Conservation (phyloP, 2,113 vertebrate genomes). For the human (Homo sapiens) region DNA sequence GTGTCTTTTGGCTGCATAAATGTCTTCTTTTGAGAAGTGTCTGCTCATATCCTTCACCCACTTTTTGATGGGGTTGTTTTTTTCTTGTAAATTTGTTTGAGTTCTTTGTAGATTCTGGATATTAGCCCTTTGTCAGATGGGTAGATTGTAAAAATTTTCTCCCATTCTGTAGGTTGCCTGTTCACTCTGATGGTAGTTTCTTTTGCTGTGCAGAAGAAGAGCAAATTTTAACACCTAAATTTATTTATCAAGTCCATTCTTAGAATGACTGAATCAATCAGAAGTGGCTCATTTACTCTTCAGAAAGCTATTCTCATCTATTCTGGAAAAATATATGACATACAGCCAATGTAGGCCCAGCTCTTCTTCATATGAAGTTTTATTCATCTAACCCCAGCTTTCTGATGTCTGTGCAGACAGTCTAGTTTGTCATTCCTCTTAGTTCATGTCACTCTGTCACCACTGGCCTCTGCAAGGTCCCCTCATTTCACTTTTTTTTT, state of each 20-base stretch:
- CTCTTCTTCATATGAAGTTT: not conserved
- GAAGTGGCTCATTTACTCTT: not conserved
- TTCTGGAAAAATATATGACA: not conserved
- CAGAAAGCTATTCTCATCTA: not conserved
- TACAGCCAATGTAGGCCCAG: accelerated
- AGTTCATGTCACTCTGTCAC: not conserved
- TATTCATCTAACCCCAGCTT: not conserved
- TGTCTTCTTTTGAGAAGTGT: too few species aligned
- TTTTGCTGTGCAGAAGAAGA: too few species aligned
- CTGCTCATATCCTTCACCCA: too few species aligned
- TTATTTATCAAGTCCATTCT: not conserved
- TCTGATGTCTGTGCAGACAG: not conserved
- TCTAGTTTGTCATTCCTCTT: not conserved
- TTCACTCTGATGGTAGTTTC: too few species aligned
- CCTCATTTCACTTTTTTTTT: not conserved
- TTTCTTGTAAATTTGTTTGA: too few species aligned
- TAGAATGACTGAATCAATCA: not conserved
- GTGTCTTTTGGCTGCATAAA: too few species aligned
- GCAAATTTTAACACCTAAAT: not conserved
- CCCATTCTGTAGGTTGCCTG: too few species aligned
- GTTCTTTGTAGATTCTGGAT: too few species aligned
- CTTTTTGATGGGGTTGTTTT: too few species aligned
- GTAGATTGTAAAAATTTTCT: too few species aligned
- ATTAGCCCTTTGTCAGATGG: too few species aligned
- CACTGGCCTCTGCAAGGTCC: not conserved